Conservation (phyloP, 2,888 invertebrate genomes). For the Lepidocyrtinus sp. region DNA sequence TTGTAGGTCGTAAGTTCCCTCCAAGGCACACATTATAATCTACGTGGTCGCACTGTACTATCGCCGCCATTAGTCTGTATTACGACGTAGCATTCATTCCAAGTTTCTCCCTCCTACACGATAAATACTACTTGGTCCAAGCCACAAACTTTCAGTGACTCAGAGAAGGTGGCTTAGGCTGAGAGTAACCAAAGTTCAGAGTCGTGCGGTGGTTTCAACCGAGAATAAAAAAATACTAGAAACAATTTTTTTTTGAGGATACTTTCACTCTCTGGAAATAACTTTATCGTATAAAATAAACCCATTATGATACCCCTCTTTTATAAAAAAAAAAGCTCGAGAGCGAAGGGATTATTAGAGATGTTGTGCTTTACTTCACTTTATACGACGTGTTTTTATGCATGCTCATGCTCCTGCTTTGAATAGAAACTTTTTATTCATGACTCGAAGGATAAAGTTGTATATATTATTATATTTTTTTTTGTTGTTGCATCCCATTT, state of each 20-base stretch:
- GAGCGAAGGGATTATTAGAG: too few relatives aligned
- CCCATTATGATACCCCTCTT: not conserved
- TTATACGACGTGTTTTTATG: too few relatives aligned
- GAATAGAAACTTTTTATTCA: too few relatives aligned
- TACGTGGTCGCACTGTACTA: not conserved
- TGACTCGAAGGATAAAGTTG: too few relatives aligned
- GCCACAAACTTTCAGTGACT: conserved; percentile 28
- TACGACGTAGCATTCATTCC: conserved; percentile 19
- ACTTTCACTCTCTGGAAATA: conserved; percentile 10
- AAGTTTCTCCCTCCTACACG: conserved; percentile 29
- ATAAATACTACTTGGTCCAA: conserved; percentile 21
- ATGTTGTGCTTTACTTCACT: too few relatives aligned
- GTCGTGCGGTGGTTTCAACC: not conserved
- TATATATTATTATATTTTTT: too few relatives aligned
- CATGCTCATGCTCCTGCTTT: too few relatives aligned
- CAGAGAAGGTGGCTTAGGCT: conserved; percentile 23
- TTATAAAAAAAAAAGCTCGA: too few relatives aligned
- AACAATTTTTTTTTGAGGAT: not conserved
- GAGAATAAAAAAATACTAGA: not conserved
- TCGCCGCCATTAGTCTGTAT: not conserved
- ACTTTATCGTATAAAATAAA: conserved; percentile 4
- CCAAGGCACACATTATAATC: conserved; percentile 1
- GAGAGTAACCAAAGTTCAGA: conserved; percentile 27
- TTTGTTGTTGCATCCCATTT: not conserved
- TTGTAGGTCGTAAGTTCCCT: not conserved